A percentile compares a stretch with the other conserved stretches of the same genome.
Evolutionary conservation across 2,888 invertebrate species (phyloP).

Genomic region (Mycalesis mineus): DNA sequence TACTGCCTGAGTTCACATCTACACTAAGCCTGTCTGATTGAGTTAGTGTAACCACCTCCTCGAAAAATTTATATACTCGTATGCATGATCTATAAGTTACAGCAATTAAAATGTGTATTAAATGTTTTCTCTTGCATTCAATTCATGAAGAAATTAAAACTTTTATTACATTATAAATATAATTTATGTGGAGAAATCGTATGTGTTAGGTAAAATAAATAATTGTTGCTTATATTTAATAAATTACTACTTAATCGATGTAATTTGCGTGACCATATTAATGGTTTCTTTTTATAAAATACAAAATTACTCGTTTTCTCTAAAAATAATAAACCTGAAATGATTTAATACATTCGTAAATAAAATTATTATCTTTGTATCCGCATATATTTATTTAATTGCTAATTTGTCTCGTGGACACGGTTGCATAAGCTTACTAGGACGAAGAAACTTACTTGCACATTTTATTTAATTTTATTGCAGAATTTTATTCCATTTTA

Average conservation of each 20-base stretch:
- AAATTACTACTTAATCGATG: neutral
- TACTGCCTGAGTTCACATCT: too few species aligned
- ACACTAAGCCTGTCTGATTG: too few species aligned
- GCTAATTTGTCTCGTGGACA: neutral
- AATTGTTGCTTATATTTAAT: neutral
- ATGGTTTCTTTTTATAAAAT: neutral
- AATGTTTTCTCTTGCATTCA: neutral
- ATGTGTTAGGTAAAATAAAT: neutral
- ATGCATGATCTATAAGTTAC: too few species aligned
- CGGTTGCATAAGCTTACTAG: too few species aligned
- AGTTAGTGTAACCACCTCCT: too few species aligned
- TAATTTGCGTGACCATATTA: slow-evolving; percentile 11
- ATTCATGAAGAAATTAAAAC: neutral
- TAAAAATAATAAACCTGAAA: neutral
- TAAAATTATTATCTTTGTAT: neutral
- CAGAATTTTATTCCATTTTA: too few species aligned
- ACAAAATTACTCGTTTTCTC: neutral
- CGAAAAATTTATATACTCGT: too few species aligned
- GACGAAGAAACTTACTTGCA: too few species aligned
- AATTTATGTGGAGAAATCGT: neutral
- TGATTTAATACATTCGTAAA: slow-evolving; percentile 1
- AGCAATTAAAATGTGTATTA: too few species aligned
- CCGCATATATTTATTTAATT: neutral
- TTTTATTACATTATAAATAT: neutral
- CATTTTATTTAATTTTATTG: too few species aligned